Conservation (phyloP, 2,888 invertebrate genomes). For the Eristalinus aeneus region DNA sequence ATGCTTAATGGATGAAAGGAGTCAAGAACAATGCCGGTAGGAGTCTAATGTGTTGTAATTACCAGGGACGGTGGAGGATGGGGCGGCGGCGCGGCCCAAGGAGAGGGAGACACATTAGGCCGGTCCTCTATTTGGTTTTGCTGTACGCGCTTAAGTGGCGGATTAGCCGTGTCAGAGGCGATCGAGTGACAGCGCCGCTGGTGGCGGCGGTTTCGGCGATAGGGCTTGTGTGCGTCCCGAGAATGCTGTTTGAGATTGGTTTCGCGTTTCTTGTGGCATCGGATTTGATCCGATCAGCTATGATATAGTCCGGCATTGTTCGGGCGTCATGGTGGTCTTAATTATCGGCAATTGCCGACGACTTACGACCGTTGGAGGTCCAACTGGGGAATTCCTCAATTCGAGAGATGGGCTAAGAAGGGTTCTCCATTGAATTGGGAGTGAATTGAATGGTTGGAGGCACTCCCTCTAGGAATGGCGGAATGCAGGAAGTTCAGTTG, state of each 20-base stretch:
- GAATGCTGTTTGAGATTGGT: constrained; percentile 57
- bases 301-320: constrained; percentile 25
- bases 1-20: constrained; percentile 67
- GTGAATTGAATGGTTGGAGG: not conserved
- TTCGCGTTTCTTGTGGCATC: constrained; percentile 45
- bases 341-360: constrained; percentile 59
- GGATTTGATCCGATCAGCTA: constrained; percentile 47
- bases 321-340: constrained; percentile 64
- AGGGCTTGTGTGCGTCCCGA: constrained; percentile 6
- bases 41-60: constrained; percentile 67
- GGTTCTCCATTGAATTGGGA: no score
- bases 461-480: no score
- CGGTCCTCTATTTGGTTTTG: constrained; percentile 51
- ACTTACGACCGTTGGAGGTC: constrained; percentile 56
- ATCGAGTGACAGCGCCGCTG: constrained; percentile 42
- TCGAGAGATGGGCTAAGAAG: no score
- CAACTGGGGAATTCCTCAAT: not conserved
- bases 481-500: no score
- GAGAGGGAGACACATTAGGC: not conserved
- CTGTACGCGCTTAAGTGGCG: constrained; percentile 65
- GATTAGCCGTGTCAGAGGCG: constrained; percentile 65
- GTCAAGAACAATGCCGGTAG: constrained; percentile 66
- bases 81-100: not conserved
- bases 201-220: not conserved
- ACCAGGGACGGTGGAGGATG: constrained; percentile 12